Conservation (phyloP, 2,888 invertebrate genomes). For the Meliscaeva auricollis region DNA sequence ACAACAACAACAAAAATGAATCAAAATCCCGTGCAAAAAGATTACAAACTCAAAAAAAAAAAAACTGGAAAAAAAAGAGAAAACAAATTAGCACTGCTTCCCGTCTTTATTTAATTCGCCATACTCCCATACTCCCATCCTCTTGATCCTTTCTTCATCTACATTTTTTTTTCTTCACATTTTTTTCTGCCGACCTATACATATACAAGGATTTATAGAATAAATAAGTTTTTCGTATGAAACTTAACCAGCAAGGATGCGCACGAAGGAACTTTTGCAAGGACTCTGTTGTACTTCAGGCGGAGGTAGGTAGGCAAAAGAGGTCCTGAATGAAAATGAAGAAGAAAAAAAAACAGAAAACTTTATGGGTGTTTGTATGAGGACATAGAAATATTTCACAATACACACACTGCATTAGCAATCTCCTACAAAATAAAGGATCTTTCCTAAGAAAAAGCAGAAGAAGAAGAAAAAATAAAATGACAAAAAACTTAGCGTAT, state of each 20-base stretch:
- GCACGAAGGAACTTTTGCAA: slow-evolving; percentile 22
- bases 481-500: slow-evolving; percentile 32
- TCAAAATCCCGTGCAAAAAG: slow-evolving; percentile 58
- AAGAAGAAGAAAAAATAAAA: neutral
- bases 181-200: neutral
- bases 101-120: slow-evolving; percentile 67
- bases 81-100: slow-evolving; percentile 74
- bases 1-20: slow-evolving; percentile 17
- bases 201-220: slow-evolving; percentile 20
- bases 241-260: slow-evolving; percentile 45
- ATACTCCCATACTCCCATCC: slow-evolving; percentile 15
- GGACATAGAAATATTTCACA: slow-evolving; percentile 46
- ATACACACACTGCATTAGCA: slow-evolving; percentile 67
- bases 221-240: slow-evolving; percentile 34
- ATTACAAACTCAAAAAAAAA: slow-evolving; percentile 50
- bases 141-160: neutral
- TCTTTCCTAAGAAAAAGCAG: neutral
- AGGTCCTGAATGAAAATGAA: neutral
- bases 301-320: neutral
- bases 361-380: slow-evolving; percentile 21
- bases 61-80: slow-evolving; percentile 56
- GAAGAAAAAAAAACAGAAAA: slow-evolving; percentile 1
- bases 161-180: neutral
- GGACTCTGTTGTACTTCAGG: neutral
- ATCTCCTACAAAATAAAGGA: slow-evolving; percentile 66